Base-by-base conservation (phyloP, 2,888 invertebrate species). In the Ferrisia virgata region DNA sequence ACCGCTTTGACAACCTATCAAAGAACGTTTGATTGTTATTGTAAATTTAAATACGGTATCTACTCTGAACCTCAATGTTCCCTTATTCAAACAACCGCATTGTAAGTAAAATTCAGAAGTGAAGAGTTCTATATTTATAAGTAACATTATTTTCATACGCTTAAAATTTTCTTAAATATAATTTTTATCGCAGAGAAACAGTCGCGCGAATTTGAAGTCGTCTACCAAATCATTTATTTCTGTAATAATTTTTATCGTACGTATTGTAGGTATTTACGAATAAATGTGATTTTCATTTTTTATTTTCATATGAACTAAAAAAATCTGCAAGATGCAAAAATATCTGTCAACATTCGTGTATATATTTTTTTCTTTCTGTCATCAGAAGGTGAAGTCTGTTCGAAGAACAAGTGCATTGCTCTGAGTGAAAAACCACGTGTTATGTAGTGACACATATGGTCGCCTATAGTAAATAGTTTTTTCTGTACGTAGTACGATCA, bases 21-120 rank as follows among this genome's bases (percentile, higher is more conserved):
- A 25, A 69, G 76, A 40, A 72, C 36, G 5, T 69, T 15, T 11
- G 83, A 83, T 40, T 83, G 83, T 28, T 36, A 36, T 43, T 83
- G 83, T 72, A 83, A 72, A 83, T 72, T 76, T 72, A 83, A 69
- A 43, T 83, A 39, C 40, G 76, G 83, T 76, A 43, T 83, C 22
- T 83, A 43, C 69, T 83, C 83, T 31, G 83, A 83, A 43, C 43
- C 72, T 11, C 39, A 43, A 43, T 83, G 83, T 43, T 31, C 76
- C 28, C 0, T 72, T 11, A 31, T 28, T n/a, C 39, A 72, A 25
- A 33, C 33, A 31, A 11, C 18, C 5, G 43, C 15, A 82, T 15
- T 43, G 76, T 82, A 25, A 76, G 76, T 39, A 2, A 13, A n/a
- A n/a, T n/a, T n/a, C n/a, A n/a, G n/a, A n/a, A n/a, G n/a, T n/a